Percentiles rank a stretch among this genome's conserved stretches.
Evolutionary conservation across 2,888 invertebrate species (phyloP).

Genomic region (Dermolepida albohirtum): DNA sequence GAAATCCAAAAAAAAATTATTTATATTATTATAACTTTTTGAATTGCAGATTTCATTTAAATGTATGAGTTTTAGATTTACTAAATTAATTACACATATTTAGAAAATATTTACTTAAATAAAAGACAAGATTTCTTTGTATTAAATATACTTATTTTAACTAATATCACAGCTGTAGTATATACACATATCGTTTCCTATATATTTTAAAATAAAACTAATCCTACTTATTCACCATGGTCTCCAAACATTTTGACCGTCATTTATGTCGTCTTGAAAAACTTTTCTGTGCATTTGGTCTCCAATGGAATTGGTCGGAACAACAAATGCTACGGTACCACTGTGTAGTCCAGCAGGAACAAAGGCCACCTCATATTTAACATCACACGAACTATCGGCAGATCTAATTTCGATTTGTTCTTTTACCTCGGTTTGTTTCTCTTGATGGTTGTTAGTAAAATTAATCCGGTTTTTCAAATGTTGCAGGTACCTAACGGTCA

Average conservation of each 20-base stretch:
- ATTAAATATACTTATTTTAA: conserved; percentile 16
- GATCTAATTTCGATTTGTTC: conserved; percentile 50
- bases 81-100: no score
- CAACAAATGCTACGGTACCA: conserved; percentile 64
- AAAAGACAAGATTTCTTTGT: no score
- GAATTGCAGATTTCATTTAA: no score
- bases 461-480: conserved; percentile 64
- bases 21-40: no score
- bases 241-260: conserved; percentile 59
- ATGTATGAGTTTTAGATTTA: no score
- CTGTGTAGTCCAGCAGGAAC: conserved; percentile 62
- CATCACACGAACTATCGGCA: conserved; percentile 56
- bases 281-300: conserved; percentile 9
- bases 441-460: conserved; percentile 39
- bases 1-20: no score
- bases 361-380: conserved; percentile 56
- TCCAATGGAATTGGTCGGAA: conserved; percentile 53
- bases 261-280: conserved; percentile 16
- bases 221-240: conserved; percentile 57
- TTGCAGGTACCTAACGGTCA: conserved; percentile 72
- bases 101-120: no score
- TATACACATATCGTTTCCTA: conserved; percentile 29
- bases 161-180: conserved; percentile 38
- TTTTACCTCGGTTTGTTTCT: conserved; percentile 38
- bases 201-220: not conserved